Base-by-base conservation (phyloP, 2,888 invertebrate species). In the Ornithoptera alexandrae region DNA sequence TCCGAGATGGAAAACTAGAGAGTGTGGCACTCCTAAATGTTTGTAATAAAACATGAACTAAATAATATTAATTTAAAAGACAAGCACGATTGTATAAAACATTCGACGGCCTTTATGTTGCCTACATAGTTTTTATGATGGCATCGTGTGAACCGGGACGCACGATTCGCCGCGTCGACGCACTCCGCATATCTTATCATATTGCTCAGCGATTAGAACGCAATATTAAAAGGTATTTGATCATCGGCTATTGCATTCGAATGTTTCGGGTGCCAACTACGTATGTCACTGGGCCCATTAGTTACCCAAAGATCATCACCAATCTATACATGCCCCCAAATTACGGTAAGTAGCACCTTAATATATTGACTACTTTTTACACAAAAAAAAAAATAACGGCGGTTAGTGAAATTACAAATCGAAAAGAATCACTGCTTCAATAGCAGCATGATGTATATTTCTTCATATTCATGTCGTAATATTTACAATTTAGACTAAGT, bases 101-200 rank as follows among this genome's bases (percentile, higher is more conserved):
- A 70, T 66, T 66, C 57, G 65, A 66, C 64, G 64, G 65, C 59
- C 67, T 70, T 67, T 70, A 70, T 61, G 64, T 67, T 70, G 64
- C 61, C 67, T 70, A 70, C 70, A 70, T 70, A 70, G 64, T 70
- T 70, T 70, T 70, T 70, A 70, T 70, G 70, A 70, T 70, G 70
- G 70, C 70, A 67, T 61, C 70, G 70, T 70, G 70, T 70, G 70
- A 70, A 70, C 70, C 70, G 70, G 70, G 70, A 70, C 70, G 70
- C 70, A 70, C 70, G 70, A 67, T 70, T 70, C 67, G 64, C 60
- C 36, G 67, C 67, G 70, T 24, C 8, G 60, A 70, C 70, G 70
- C 70, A 70, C 70, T 64, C 64, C 67, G 70, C 67, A 70, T 70
- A 70, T 62, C n/a, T 66, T 69, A 69, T 70, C 66, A 65, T 64